These are phyloP conservation scores for Phalanger gymnotis DNA, from an alignment of 2,797 vertebrate species.

Conservation along the genomic window DNA sequence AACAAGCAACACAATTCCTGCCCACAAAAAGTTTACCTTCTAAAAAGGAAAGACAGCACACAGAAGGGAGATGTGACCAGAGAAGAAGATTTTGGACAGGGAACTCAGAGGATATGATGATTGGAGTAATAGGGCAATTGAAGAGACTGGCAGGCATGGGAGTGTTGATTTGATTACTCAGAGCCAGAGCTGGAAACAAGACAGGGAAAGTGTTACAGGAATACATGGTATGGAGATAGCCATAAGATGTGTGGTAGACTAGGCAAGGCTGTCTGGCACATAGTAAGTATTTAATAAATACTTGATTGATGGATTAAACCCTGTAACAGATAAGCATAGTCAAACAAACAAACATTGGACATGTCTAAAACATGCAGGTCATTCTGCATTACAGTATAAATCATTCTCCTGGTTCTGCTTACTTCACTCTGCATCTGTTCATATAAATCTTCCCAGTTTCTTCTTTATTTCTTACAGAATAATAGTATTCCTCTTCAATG, in stretches of 20 bases:
- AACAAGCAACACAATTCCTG: not conserved
- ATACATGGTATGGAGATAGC: not conserved
- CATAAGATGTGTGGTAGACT: not conserved
- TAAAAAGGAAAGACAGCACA: not conserved
- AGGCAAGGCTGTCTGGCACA: not conserved
- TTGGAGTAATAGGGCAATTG: not conserved
- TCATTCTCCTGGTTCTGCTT: not conserved
- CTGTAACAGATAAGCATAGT: not conserved
- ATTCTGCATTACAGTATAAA: not conserved
- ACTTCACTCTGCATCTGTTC: not conserved
- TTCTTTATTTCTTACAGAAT: not conserved
- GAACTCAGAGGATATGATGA: not conserved
- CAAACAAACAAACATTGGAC: not conserved
- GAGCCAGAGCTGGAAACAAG: not conserved
- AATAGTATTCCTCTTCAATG: not conserved
- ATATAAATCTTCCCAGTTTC: not conserved
- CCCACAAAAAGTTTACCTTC: not conserved
- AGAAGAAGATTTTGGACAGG: not conserved
- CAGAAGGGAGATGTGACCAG: not conserved
- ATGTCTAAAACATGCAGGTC: not conserved
- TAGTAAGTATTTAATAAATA: not conserved
- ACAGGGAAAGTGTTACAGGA: not conserved
- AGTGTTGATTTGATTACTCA: not conserved
- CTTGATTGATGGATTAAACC: not conserved
- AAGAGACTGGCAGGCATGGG: not conserved